Evolutionary conservation across 2,888 invertebrate genomes (phyloP), one percentile per base, ranked within the genome.

Genomic region (Dynastes hyllus): DNA sequence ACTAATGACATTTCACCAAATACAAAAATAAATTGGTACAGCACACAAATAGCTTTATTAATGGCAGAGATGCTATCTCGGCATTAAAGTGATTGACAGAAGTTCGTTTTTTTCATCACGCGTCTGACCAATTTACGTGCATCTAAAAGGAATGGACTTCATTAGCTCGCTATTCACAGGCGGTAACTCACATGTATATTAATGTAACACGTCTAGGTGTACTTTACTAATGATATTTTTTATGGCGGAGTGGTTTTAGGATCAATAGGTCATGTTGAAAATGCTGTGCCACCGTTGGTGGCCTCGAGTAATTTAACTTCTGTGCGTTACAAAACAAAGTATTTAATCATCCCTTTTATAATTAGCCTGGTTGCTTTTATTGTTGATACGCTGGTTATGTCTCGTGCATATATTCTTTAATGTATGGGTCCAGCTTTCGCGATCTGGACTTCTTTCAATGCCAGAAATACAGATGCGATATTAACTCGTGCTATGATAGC

Each of bases 121-220:
- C 76, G 71, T 76, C 80, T 78, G 80, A 80, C 80, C 81, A 81
- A 81, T 81, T 81, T 80, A 81, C 80, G 76, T 67, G 75, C 78
- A 79, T 78, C 79, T 79, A 65, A 77, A 71, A 78, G 78, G 81
- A 80, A 80, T 75, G 81, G 81, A 81, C 82, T 83, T 83, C 83
- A 83, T 83, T 83, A 83, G 83, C 78, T 40, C 77, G 63, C 83
- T 83, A 83, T 83, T 83, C 83, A 83, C 78, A 70, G 76, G 69
- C 81, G 78, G 79, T 82, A 83, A 81, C 83, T 83, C 83, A 81
- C 80, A 79, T 82, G 81, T 82, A 81, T 83, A 83, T 83, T 83
- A 82, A 83, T 82, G 83, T 81, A 81, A 81, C 81, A 82, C 81
- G 81, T 81, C 80, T 82, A 80, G 80, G 82, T 83, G 81, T 83